These are phyloP conservation scores for Coreoperca whiteheadi DNA, from an alignment of 2,113 vertebrate genomes.

Conservation along the genomic window DNA sequence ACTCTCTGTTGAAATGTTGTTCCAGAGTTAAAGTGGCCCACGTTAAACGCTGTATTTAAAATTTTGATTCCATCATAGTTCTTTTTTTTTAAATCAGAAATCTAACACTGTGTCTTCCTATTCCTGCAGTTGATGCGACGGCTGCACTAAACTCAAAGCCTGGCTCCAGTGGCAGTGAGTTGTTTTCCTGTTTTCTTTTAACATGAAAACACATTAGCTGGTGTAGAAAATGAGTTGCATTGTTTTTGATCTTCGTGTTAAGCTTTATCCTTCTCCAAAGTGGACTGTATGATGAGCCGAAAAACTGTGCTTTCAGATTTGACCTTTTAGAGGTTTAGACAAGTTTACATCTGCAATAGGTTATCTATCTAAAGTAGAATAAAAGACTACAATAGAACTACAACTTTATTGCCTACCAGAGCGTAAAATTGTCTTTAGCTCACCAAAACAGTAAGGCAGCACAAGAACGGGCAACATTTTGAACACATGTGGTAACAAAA, in stretches of 20 bases:
- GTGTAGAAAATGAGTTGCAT: not conserved
- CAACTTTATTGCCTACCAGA: not conserved
- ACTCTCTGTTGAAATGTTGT: too few relatives aligned
- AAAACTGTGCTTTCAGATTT: not conserved
- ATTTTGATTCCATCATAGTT: not conserved
- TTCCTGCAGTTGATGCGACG: not conserved
- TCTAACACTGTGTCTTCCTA: not conserved
- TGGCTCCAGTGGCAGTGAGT: conserved; percentile 19
- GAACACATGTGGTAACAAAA: not conserved
- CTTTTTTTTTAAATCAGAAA: not conserved
- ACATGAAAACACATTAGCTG: not conserved
- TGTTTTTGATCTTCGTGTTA: not conserved
- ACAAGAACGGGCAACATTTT: not conserved
- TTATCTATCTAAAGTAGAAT: not conserved
- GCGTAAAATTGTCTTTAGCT: not conserved
- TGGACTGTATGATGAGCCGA: not conserved
- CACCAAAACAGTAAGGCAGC: not conserved
- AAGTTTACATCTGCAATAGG: too few relatives aligned
- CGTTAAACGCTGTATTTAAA: not conserved
- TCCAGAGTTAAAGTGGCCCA: not conserved
- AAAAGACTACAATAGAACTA: not conserved
- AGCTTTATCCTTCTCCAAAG: not conserved
- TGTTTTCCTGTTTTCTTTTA: not conserved
- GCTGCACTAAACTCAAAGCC: accelerated
- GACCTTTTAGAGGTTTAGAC: too few relatives aligned